These are phyloP conservation scores for Epinotia bilunana DNA, from an alignment of 2,888 invertebrate genomes.

Conservation along the genomic window DNA sequence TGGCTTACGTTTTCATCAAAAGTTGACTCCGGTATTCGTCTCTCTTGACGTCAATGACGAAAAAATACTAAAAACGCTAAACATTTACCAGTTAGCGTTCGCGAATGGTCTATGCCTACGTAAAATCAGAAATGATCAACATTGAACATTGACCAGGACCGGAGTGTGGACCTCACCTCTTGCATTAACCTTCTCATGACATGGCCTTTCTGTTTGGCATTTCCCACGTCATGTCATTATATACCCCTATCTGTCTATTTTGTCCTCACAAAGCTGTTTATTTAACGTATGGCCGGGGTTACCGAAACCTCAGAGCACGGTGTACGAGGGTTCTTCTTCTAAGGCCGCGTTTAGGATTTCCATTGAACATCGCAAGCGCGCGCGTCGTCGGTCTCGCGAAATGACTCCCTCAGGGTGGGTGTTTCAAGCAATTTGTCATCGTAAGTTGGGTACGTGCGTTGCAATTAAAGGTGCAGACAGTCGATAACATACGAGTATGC, in stretches of 20 bases:
- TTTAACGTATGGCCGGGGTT: background rate
- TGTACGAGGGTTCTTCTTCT: background rate
- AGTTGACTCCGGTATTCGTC: too few species aligned
- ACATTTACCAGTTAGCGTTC: background rate
- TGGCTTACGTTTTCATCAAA: too few species aligned
- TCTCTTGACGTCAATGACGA: too few species aligned
- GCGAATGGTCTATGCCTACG: background rate
- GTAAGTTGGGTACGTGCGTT: background rate
- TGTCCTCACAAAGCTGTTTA: background rate
- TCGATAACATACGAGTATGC: too few species aligned
- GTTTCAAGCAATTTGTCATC: background rate
- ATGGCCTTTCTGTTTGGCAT: conserved; percentile 54
- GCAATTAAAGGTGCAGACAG: background rate
- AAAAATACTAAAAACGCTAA: too few species aligned
- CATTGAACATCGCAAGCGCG: too few species aligned
- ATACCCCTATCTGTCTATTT: conserved; percentile 1
- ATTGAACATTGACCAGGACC: background rate
- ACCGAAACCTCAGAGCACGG: background rate
- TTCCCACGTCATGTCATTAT: conserved; percentile 38
- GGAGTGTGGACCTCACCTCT: conserved; percentile 11
- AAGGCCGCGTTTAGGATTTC: too few species aligned
- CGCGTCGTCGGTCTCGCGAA: too few species aligned
- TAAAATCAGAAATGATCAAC: background rate
- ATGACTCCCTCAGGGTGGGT: background rate
- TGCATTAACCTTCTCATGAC: conserved; percentile 51